Conservation (phyloP, 2,797 vertebrate species). For the Buphagus erythrorhynchus region DNA sequence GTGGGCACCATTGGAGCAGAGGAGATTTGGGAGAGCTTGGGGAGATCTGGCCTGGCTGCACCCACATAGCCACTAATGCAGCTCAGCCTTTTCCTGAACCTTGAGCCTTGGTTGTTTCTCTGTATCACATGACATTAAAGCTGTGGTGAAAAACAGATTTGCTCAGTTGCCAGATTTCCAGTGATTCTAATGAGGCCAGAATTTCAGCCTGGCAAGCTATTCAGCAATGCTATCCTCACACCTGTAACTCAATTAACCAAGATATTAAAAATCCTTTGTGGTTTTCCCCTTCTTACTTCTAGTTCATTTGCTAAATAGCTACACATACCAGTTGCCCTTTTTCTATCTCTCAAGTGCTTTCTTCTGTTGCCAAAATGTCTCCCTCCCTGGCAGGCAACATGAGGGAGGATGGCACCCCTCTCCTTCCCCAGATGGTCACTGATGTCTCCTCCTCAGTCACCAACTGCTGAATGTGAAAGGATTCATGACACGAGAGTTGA, state of each 20-base stretch:
- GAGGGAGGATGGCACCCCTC: not conserved
- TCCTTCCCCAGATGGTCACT: constrained; percentile 50
- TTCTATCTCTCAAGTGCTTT: constrained; percentile 8
- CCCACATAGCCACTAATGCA: not conserved
- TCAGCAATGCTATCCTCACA: not conserved
- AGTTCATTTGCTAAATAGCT: not conserved
- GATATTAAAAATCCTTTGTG: not conserved
- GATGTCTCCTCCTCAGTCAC: constrained; percentile 36
- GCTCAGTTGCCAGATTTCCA: not conserved
- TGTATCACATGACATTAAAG: not conserved
- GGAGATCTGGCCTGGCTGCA: not conserved
- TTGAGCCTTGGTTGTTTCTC: not conserved
- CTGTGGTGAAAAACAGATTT: not conserved
- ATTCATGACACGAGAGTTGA: constrained; percentile 59
- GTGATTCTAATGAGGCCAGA: not conserved
- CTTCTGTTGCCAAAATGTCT: not conserved
- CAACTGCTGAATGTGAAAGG: constrained; percentile 58
- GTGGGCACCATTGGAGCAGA: not conserved
- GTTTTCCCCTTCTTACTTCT: not conserved
- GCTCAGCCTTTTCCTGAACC: not conserved
- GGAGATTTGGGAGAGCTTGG: not conserved
- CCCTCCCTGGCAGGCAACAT: not conserved
- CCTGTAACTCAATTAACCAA: not conserved
- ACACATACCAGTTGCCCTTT: not conserved
- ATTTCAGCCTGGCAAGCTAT: not conserved